A percentile compares a stretch with the other conserved stretches of the same genome.
phyloP scores from a whole-genome alignment of 1,140 invertebrate species.

The Plodia interpunctella region DNA sequence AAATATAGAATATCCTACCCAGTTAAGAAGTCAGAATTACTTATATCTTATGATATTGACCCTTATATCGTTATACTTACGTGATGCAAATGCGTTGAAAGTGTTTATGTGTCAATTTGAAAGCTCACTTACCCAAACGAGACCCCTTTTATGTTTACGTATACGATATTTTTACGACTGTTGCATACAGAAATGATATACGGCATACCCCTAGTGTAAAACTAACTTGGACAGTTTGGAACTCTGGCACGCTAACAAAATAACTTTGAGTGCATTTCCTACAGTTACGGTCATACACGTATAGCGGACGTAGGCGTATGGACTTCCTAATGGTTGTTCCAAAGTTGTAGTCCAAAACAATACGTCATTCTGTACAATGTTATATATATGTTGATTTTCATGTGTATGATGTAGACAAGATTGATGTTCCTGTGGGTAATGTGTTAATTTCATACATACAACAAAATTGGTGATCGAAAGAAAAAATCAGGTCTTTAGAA shows the following conservation, averaged over 20 bases:
- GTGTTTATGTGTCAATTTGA: constrained; percentile 13
- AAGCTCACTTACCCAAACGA: neutral
- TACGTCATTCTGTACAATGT: neutral
- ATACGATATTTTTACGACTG: constrained; percentile 7
- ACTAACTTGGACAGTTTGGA: constrained; percentile 4
- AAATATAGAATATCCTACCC: no score
- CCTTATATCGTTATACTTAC: neutral
- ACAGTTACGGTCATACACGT: neutral
- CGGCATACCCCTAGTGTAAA: neutral
- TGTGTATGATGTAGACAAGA: no score
- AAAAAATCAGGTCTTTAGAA: no score
- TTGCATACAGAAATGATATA: constrained; percentile 4
- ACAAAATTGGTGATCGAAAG: no score
- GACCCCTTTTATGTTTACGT: neutral
- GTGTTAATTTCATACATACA: no score
- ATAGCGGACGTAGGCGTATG: neutral
- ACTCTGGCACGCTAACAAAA: neutral
- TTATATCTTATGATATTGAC: neutral
- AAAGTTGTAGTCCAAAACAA: neutral
- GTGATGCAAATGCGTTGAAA: constrained; percentile 8
- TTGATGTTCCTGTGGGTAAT: no score
- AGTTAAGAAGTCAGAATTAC: no score
- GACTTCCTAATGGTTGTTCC: neutral
- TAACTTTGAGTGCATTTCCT: constrained; percentile 5
- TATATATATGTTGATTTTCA: neutral